These are phyloP conservation scores for Marisa cornuarietis DNA, from an alignment of 1,140 invertebrate species.

Conservation along the genomic window DNA sequence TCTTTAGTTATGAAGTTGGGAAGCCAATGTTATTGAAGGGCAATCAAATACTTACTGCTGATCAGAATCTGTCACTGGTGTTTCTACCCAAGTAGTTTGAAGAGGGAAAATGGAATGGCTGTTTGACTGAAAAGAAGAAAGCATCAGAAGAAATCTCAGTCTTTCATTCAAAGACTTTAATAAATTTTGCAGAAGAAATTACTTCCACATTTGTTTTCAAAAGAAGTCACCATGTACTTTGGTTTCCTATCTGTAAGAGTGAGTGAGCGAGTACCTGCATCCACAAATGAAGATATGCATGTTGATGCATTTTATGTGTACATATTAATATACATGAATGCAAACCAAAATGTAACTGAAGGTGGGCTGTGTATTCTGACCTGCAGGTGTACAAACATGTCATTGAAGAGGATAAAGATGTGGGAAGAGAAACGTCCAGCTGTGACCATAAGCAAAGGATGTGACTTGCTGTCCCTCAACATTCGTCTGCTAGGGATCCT, in stretches of 20 bases:
- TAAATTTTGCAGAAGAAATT: too few species aligned
- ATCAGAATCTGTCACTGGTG: conserved; percentile 69
- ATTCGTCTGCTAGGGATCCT: conserved; percentile 77
- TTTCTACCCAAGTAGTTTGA: conserved; percentile 82
- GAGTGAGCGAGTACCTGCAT: too few species aligned
- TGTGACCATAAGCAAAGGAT: conserved; percentile 74
- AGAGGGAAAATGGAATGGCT: conserved; percentile 71
- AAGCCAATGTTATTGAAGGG: background rate
- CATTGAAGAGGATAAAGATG: conserved; percentile 73
- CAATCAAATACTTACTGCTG: conserved; percentile 63
- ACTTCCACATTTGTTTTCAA: too few species aligned
- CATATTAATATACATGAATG: too few species aligned
- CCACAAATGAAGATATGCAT: too few species aligned
- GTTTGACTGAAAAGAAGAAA: conserved; percentile 24
- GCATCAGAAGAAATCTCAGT: conserved; percentile 1
- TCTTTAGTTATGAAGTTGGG: background rate
- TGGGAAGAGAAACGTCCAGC: conserved; percentile 76
- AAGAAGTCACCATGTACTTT: too few species aligned
- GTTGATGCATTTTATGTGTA: too few species aligned
- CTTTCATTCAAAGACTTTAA: too few species aligned
- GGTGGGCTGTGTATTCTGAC: conserved; percentile 32
- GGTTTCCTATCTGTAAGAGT: too few species aligned
- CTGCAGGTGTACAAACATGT: conserved; percentile 64
- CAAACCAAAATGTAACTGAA: too few species aligned
- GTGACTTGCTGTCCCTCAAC: conserved; percentile 79